Conservation (phyloP, 2,113 vertebrate species). For the Odobenus rosmarus region DNA sequence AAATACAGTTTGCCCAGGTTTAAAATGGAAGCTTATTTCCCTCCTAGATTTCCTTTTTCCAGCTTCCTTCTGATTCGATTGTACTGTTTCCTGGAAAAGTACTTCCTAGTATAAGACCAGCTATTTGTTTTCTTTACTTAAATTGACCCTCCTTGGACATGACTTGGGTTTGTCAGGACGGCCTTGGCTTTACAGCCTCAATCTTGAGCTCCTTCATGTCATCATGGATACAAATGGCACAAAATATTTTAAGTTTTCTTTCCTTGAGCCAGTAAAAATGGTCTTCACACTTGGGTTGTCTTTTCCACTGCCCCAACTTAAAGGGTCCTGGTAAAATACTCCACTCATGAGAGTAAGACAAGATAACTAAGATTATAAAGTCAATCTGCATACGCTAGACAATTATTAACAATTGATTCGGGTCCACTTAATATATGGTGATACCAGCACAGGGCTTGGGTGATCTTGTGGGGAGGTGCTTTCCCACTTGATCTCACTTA, state of each 20-base stretch:
- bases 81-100: conserved; percentile 57
- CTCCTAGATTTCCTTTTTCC: neutral
- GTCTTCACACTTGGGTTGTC: neutral
- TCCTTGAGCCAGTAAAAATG: neutral
- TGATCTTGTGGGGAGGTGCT: neutral
- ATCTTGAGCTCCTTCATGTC: neutral
- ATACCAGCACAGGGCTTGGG: neutral
- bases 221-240: neutral
- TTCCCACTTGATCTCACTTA: neutral
- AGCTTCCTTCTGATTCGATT: conserved; percentile 46
- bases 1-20: neutral
- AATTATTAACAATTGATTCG: neutral
- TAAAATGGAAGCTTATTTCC: neutral
- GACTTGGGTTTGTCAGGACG: neutral
- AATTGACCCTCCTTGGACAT: neutral
- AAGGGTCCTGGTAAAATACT: neutral
- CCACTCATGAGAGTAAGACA: neutral
- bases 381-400: too few relatives aligned
- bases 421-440: neutral
- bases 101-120: neutral
- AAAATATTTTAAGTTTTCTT: neutral
- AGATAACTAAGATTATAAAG: neutral
- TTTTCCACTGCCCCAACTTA: neutral
- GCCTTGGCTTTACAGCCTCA: neutral
- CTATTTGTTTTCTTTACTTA: neutral